Conservation (phyloP, 1,140 invertebrate species). For the Caenorhabditis briggsae region DNA sequence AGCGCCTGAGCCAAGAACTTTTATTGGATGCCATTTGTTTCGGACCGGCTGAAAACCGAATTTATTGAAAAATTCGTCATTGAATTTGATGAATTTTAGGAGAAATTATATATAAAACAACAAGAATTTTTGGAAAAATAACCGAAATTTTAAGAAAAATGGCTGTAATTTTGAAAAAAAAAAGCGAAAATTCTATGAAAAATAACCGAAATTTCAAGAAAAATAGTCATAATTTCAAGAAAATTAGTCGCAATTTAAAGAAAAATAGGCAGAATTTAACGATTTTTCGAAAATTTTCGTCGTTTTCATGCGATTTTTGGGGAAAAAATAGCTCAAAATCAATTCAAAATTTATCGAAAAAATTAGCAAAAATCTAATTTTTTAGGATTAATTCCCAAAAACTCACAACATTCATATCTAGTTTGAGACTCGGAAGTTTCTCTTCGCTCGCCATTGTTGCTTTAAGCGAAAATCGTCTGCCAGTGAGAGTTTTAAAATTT, state of each 20-base stretch:
- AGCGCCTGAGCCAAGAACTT: slow-evolving; percentile 27
- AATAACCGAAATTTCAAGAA: not conserved
- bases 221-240: not conserved
- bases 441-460: slow-evolving; percentile 6
- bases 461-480: no score
- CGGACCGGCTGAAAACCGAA: not conserved
- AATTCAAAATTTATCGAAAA: no score
- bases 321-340: not conserved
- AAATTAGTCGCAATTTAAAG: not conserved
- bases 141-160: not conserved
- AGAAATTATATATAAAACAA: no score
- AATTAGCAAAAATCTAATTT: no score
- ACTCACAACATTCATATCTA: slow-evolving; percentile 41
- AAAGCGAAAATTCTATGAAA: not conserved
- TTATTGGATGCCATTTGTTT: slow-evolving; percentile 19
- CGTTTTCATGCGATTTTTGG: not conserved
- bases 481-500: no score
- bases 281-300: not conserved
- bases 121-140: no score
- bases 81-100: no score
- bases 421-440: slow-evolving; percentile 32
- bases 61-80: no score
- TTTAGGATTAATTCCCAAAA: no score
- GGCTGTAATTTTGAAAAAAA: no score
- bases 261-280: not conserved